Base-by-base conservation (phyloP, 1,140 invertebrate species). In the Nephila pilipes region DNA sequence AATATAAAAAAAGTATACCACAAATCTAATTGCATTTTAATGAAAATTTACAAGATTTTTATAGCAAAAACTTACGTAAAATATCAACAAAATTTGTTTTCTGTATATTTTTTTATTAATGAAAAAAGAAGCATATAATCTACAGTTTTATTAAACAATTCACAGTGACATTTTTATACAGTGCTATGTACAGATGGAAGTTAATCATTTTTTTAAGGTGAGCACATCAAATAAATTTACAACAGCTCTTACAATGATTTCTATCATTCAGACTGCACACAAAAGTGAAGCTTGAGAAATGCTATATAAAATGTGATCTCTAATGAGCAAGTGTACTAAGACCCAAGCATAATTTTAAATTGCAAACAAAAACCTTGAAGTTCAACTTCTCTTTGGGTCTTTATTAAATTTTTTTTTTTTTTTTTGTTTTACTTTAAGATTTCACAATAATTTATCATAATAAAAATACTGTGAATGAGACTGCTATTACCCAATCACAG, bases 71-170 rank as follows among this genome's bases (percentile, higher is more conserved):
- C 46, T 46, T 46, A 46, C 12, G 58, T 14, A 29, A 55, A 54
- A 54, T 18, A 83, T 46, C 32, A 81, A 83, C 36, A 83, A 60
- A 32, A 36, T 54, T 75, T 69, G 36, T 89, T 89, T 91, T 83
- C 69, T 91, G 58, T 85, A 91, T 55, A 83, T 38, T 83, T 57
- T 63, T 90, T 91, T 91, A 91, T 91, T 91, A 91, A 92, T 69
- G 83, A 79, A 90, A 79, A 85, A 46, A 92, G 58, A 79, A 80
- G 63, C 54, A 85, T 92, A 92, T 87, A 93, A 88, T 93, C 92
- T 93, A 93, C 92, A 93, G 65, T 93, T 93, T 93, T 90, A 93
- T 93, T 93, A 88, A 93, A 93, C 93, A 93, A 90, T 93, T 90
- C 81, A 93, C 88, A 90, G 69, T 90, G 93, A 85, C 87, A 87